phyloP scores from a whole-genome alignment of 2,888 invertebrate species.

The Eurytoma californica region DNA sequence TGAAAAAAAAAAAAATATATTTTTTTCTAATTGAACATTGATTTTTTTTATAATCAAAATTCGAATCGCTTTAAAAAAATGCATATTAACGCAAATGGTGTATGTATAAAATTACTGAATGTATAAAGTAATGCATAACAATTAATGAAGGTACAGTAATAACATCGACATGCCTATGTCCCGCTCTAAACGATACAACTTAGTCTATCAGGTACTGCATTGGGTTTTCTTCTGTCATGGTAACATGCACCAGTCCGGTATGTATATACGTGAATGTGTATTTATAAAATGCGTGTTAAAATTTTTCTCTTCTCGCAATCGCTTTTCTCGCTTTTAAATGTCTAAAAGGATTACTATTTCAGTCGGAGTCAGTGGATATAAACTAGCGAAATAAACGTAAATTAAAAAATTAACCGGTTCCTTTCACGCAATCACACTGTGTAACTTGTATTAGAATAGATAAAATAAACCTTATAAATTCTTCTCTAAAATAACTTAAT shows the following conservation, averaged over 20 bases:
- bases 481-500: constrained; percentile 21
- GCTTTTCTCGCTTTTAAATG: constrained; percentile 26
- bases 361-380: constrained; percentile 21
- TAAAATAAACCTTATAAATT: constrained; percentile 40
- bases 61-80: neutral
- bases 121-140: constrained; percentile 74
- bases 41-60: neutral
- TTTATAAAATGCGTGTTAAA: constrained; percentile 44
- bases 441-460: constrained; percentile 15
- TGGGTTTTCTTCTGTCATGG: constrained; percentile 74
- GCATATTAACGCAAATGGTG: neutral
- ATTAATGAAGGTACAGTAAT: constrained; percentile 72
- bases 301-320: constrained; percentile 16
- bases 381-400: constrained; percentile 31
- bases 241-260: constrained; percentile 74
- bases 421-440: constrained; percentile 22
- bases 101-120: constrained; percentile 64
- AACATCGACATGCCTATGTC: constrained; percentile 73
- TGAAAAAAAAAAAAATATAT: neutral
- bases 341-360: constrained; percentile 33
- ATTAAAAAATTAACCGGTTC: constrained; percentile 16
- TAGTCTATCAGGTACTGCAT: constrained; percentile 75
- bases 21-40: neutral
- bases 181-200: constrained; percentile 74
- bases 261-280: constrained; percentile 58